These are phyloP conservation scores for Myrmophylax atrothorax DNA, from an alignment of 2,113 vertebrate species.

Conservation along the genomic window DNA sequence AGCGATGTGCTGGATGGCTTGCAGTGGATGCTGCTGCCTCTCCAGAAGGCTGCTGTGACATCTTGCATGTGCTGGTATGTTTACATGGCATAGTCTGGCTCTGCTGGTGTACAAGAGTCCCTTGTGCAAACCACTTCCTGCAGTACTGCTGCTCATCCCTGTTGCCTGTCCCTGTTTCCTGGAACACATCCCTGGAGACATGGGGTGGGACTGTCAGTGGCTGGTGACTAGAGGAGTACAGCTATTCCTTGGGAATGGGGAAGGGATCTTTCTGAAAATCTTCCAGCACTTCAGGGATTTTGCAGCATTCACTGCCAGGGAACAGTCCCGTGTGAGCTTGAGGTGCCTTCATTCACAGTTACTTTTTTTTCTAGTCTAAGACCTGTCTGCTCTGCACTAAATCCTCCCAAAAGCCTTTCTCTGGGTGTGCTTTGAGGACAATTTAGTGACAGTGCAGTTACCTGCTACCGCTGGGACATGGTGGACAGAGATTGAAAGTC, in stretches of 20 bases:
- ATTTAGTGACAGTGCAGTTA: neutral
- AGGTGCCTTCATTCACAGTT: neutral
- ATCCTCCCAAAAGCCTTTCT: neutral
- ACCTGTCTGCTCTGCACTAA: neutral
- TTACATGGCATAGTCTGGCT: neutral
- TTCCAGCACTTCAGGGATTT: neutral
- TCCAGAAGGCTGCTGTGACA: neutral
- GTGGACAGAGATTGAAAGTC: neutral
- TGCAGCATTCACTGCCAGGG: neutral
- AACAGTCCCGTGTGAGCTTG: neutral
- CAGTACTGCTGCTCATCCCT: neutral
- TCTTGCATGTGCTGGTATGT: neutral
- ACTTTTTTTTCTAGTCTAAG: neutral
- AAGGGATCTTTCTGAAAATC: neutral
- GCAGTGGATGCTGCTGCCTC: rapidly evolving
- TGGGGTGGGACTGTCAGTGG: rapidly evolving
- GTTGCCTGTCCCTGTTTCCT: neutral
- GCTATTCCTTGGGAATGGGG: neutral
- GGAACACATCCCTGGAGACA: neutral
- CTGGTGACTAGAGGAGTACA: rapidly evolving
- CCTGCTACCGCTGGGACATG: neutral
- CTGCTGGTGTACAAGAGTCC: neutral
- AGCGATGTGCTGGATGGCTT: neutral
- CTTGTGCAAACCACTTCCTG: neutral
- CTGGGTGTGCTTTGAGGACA: neutral